A percentile compares a stretch with the other conserved stretches of the same genome.
These are phyloP conservation scores for Mystacides longicornis DNA, from an alignment of 2,888 invertebrate species.

Conservation along the genomic window DNA sequence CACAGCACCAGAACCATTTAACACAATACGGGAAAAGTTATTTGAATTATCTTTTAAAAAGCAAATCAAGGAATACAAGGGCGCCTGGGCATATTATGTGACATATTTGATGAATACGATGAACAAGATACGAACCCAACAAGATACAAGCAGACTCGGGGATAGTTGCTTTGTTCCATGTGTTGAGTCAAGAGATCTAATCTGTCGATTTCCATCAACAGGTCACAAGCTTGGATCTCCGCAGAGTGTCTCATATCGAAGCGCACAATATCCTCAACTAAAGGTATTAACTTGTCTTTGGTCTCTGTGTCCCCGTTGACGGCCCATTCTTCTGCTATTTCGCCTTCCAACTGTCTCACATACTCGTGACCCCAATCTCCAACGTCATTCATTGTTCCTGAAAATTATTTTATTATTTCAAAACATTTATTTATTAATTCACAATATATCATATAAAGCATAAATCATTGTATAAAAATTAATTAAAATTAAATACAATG, in stretches of 20 bases:
- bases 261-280: slow-evolving; percentile 82
- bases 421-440: too few species aligned
- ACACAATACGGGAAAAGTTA: too few species aligned
- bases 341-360: slow-evolving; percentile 83
- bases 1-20: too few species aligned
- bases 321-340: slow-evolving; percentile 82
- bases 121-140: slow-evolving; percentile 41
- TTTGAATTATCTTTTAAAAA: too few species aligned
- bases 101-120: background rate
- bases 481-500: too few species aligned
- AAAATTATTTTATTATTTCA: too few species aligned
- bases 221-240: slow-evolving; percentile 97
- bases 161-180: slow-evolving; percentile 83
- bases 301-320: slow-evolving; percentile 38
- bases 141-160: slow-evolving; percentile 88
- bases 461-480: too few species aligned
- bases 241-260: slow-evolving; percentile 98
- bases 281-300: slow-evolving; percentile 55
- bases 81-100: too few species aligned
- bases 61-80: too few species aligned
- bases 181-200: slow-evolving; percentile 79
- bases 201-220: slow-evolving; percentile 94
- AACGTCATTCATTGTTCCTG: slow-evolving; percentile 73
- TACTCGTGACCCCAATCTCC: slow-evolving; percentile 99
- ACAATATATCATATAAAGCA: too few species aligned